These are phyloP conservation scores for Neopelma chrysocephalum DNA, from an alignment of 2,797 vertebrate genomes.

Conservation along the genomic window DNA sequence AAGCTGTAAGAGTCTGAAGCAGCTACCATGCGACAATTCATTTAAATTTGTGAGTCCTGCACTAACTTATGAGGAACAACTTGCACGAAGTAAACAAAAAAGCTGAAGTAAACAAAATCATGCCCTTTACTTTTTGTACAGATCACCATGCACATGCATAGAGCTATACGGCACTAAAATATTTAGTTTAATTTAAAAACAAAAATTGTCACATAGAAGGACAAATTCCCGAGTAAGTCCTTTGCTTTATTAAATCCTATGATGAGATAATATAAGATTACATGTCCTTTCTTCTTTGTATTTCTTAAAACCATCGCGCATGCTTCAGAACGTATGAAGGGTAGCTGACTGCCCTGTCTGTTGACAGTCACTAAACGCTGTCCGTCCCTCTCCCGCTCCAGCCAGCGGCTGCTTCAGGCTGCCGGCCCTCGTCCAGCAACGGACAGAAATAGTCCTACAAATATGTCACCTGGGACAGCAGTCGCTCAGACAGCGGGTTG, in stretches of 20 bases:
- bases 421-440: rapidly evolving
- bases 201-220: not conserved
- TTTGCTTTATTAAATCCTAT: not conserved
- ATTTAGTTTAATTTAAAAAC: not conserved
- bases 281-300: not conserved
- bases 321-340: not conserved
- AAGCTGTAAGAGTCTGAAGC: not conserved
- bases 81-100: not conserved
- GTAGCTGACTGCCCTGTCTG: not conserved
- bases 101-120: not conserved
- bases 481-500: not conserved
- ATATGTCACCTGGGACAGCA: not conserved
- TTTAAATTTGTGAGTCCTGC: not conserved
- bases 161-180: not conserved
- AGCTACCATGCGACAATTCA: not conserved
- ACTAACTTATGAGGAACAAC: not conserved
- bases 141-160: not conserved
- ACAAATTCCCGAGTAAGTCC: not conserved
- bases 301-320: not conserved
- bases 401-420: not conserved
- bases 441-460: not conserved
- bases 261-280: not conserved
- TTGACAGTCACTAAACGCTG: not conserved
- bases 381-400: not conserved
- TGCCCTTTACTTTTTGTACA: not conserved